Percentiles rank a stretch among this genome's conserved stretches.
These are phyloP conservation scores for Heliconius congener DNA, from an alignment of 1,140 invertebrate genomes.

Conservation along the genomic window DNA sequence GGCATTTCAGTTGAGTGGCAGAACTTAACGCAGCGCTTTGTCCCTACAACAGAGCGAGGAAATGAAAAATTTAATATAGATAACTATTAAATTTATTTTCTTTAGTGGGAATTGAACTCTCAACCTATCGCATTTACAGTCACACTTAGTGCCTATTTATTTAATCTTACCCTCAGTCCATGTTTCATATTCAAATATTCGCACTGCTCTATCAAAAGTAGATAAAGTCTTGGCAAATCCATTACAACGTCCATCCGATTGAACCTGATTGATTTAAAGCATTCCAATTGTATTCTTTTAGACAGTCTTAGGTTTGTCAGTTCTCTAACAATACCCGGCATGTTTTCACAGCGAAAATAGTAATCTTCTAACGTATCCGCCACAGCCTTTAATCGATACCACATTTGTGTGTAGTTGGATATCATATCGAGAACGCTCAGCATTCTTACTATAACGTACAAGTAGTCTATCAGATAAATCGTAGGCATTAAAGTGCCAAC, in stretches of 20 bases:
- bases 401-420: constrained; percentile 18
- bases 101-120: no score
- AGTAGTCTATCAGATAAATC: constrained; percentile 18
- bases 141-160: no score
- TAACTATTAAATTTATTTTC: no score
- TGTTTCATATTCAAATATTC: constrained; percentile 18
- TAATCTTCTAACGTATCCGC: constrained; percentile 21
- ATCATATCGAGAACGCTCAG: constrained; percentile 25
- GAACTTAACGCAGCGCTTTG: no score
- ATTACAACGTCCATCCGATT: not conserved
- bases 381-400: constrained; percentile 28
- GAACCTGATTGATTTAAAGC: not conserved
- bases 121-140: no score
- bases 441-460: constrained; percentile 15
- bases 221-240: constrained; percentile 15
- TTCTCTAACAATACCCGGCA: not conserved
- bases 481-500: constrained; percentile 2
- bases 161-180: constrained; percentile 22
- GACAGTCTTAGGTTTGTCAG: not conserved
- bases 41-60: no score
- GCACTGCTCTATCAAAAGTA: constrained; percentile 28
- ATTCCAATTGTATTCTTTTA: not conserved
- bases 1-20: no score
- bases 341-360: not conserved
- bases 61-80: no score